phyloP scores from a whole-genome alignment of 1,140 invertebrate species.

The Amyelois transitella region DNA sequence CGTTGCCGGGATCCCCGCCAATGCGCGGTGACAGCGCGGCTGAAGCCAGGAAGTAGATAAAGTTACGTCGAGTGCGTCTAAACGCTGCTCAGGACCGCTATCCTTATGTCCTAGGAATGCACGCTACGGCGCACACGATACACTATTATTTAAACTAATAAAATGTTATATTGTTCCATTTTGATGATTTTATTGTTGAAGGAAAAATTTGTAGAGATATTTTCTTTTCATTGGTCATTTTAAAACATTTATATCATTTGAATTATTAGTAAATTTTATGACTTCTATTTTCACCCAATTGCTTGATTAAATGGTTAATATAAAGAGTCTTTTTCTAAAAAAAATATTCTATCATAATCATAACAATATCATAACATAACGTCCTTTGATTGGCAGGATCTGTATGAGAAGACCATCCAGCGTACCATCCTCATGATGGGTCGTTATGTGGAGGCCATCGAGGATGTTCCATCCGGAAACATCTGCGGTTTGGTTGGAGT shows the following conservation, averaged over 20 bases:
- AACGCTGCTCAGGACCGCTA: constrained; percentile 80
- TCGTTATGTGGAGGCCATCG: constrained; percentile 99
- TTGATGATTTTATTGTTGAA: background rate
- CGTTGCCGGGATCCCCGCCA: constrained; percentile 3
- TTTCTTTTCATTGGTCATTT: too few species aligned
- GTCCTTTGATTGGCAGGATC: constrained; percentile 78
- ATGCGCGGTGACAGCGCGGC: constrained; percentile 38
- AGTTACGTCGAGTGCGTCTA: constrained; percentile 39
- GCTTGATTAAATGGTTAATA: too few species aligned
- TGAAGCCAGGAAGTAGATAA: constrained; percentile 29
- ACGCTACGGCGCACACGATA: constrained; percentile 72
- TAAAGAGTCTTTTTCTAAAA: too few species aligned
- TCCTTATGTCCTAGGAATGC: constrained; percentile 78
- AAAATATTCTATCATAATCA: background rate
- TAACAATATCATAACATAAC: background rate
- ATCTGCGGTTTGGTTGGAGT: constrained; percentile 99
- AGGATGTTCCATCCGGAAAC: constrained; percentile 99
- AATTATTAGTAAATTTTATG: too few species aligned
- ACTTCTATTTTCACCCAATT: too few species aligned
- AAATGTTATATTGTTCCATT: background rate
- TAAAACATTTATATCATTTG: too few species aligned
- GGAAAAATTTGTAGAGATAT: background rate
- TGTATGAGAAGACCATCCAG: constrained; percentile 99
- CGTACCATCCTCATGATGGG: constrained; percentile 99
- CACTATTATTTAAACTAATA: constrained; percentile 20